A percentile compares a stretch with the other conserved stretches of the same genome.
These are phyloP conservation scores for Aplysina aerophoba DNA, from an alignment of 37 sponge, comb jelly and placozoan genomes.

Conservation along the genomic window DNA sequence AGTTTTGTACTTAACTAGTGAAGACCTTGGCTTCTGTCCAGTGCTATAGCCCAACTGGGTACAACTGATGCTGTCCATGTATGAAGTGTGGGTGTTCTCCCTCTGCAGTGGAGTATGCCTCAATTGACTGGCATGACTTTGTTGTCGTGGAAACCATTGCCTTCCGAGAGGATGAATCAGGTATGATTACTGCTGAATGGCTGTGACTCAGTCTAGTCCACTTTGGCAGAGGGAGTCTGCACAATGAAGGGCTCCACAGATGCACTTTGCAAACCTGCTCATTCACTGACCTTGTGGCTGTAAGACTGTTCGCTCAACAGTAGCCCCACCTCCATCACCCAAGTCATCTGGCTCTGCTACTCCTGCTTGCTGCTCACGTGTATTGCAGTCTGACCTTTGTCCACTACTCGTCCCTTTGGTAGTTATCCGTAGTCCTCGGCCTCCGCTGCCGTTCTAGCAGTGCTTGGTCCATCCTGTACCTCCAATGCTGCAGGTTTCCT, in stretches of 20 bases:
- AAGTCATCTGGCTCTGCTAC: too few relatives aligned
- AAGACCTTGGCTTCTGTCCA: background rate
- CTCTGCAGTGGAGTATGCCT: conserved; percentile 89
- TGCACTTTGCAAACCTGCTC: too few relatives aligned
- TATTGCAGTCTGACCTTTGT: background rate
- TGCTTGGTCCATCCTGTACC: too few relatives aligned
- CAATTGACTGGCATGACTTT: conserved; percentile 99
- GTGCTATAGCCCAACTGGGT: background rate
- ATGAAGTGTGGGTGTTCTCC: too few relatives aligned
- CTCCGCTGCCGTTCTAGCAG: background rate
- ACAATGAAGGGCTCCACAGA: too few relatives aligned
- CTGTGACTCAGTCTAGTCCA: too few relatives aligned
- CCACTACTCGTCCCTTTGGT: too few relatives aligned
- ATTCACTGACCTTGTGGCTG: too few relatives aligned
- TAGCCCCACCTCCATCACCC: too few relatives aligned
- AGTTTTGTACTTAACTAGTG: background rate
- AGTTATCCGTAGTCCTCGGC: background rate
- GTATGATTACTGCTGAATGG: conserved; percentile 46
- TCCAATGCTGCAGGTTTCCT: conserved; percentile 66
- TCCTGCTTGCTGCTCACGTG: background rate
- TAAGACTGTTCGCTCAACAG: too few relatives aligned
- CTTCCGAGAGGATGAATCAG: conserved; percentile 90
- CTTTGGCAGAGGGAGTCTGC: too few relatives aligned
- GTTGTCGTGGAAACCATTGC: conserved; percentile 94
- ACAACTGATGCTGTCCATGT: too few relatives aligned